Evolutionary conservation across 2,797 vertebrate genomes (phyloP), one percentile per base, ranked within the genome.

Genomic region (Benthosema pterotum): DNA sequence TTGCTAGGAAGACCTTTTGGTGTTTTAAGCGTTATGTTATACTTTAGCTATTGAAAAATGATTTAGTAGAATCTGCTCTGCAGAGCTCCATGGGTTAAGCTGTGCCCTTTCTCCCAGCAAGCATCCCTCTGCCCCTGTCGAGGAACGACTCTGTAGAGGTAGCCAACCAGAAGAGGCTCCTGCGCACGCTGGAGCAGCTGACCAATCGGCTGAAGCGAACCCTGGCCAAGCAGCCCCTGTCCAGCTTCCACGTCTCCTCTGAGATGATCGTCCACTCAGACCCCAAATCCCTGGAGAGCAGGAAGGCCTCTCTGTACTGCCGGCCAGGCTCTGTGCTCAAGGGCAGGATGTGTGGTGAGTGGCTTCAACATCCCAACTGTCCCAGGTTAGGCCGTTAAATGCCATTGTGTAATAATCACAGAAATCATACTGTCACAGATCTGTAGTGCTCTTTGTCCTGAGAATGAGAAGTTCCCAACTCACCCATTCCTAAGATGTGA

Each of bases 291-390:
- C 87, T 99, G 77, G 97, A 97, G 81, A 94, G 96, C 0, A 93
- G 88, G 79, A 96, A 87, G 67, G 95, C 96, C 5, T 93, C 94
- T 32, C 92, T 98, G 43, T 98, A 93, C 87, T 99, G 97, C 84
- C 90, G 93, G 55, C 97, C 97, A 0, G 97, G 97, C 71, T 98
- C 97, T 0, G 89, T 99, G 73, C 92, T 99, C 64, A 96, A 95
- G 74, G 96, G 95, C 11, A 91, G 96, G 57, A 96, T 98, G 95
- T 99, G 97, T 75, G 97, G 97, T 99, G 92, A 95, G 96, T 80
- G 15, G 12, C 14, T 42, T 14, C 46, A 32, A 32, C 28, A 32
- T 32, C 28, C 32, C n/a, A n/a, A 38, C 32, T 9, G 32, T 38
- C 8, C 32, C 22, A 25, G 11, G 32, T 38, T 9, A 11, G 32